Conservation (phyloP, 2,797 vertebrate species). For the Bovichtus diacanthus region DNA sequence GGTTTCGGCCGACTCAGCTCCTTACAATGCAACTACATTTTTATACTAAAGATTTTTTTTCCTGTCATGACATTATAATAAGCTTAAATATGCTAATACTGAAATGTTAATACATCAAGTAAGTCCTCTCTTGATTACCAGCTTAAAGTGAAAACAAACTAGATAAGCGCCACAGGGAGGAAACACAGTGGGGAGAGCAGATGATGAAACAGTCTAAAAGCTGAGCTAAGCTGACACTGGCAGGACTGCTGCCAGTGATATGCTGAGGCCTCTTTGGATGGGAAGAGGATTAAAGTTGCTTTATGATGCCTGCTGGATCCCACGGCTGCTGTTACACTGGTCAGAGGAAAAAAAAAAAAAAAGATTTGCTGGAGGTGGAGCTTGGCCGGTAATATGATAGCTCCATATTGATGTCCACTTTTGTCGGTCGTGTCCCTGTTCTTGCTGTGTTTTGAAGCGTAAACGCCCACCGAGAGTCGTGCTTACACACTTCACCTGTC, state of each 20-base stretch:
- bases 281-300: conserved; percentile 62
- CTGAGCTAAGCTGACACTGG: conserved; percentile 59
- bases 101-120: conserved; percentile 10
- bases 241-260: conserved; percentile 50
- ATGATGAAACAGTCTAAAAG: conserved; percentile 50
- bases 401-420: conserved; percentile 40
- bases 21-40: background rate
- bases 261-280: conserved; percentile 59
- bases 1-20: background rate
- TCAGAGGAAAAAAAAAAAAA: background rate
- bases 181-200: conserved; percentile 9
- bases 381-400: conserved; percentile 47
- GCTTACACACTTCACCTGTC: background rate
- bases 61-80: background rate
- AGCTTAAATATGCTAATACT: conserved; percentile 2
- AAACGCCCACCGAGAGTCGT: conserved; percentile 18
- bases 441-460: conserved; percentile 22
- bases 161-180: background rate
- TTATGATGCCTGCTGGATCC: conserved; percentile 43
- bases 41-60: background rate
- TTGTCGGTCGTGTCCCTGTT: conserved; percentile 43
- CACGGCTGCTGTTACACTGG: conserved; percentile 44
- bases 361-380: conserved; percentile 41
- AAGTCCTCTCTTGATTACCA: conserved; percentile 3
- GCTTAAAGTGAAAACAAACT: conserved; percentile 23